phyloP scores from a whole-genome alignment of 2,888 invertebrate species.

The Diaphora mendica region DNA sequence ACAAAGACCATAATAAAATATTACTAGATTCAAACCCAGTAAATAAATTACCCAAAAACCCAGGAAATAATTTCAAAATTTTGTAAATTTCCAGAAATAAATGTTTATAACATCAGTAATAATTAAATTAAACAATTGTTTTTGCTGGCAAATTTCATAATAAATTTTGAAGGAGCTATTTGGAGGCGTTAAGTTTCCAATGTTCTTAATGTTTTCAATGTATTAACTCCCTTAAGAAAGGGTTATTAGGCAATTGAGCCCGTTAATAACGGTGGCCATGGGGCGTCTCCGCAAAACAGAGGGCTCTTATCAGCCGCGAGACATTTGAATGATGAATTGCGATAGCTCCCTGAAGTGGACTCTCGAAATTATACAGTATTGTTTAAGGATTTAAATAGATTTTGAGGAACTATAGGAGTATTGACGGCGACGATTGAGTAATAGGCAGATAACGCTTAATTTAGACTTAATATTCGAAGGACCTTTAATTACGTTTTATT shows the following conservation, averaged over 20 bases:
- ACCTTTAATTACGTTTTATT: background rate
- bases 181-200: background rate
- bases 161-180: background rate
- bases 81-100: background rate
- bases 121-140: background rate
- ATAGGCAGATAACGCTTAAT: background rate
- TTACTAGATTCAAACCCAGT: background rate
- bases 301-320: conserved; percentile 40
- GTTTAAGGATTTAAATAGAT: background rate
- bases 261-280: conserved; percentile 43
- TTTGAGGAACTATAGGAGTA: background rate
- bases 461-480: background rate
- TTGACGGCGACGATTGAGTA: background rate
- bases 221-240: conserved; percentile 39
- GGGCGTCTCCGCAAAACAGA: conserved; percentile 31
- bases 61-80: background rate
- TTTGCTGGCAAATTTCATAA: background rate
- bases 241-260: conserved; percentile 34
- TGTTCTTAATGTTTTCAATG: conserved; percentile 22
- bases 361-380: conserved; percentile 3
- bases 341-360: conserved; percentile 25
- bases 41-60: background rate
- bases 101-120: background rate
- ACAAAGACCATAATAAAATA: background rate
- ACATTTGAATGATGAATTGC: conserved; percentile 46